Evolutionary conservation across 2,113 vertebrate species (phyloP), one percentile per base, ranked within the genome.

Genomic region (Choloepus hoffmanni): DNA sequence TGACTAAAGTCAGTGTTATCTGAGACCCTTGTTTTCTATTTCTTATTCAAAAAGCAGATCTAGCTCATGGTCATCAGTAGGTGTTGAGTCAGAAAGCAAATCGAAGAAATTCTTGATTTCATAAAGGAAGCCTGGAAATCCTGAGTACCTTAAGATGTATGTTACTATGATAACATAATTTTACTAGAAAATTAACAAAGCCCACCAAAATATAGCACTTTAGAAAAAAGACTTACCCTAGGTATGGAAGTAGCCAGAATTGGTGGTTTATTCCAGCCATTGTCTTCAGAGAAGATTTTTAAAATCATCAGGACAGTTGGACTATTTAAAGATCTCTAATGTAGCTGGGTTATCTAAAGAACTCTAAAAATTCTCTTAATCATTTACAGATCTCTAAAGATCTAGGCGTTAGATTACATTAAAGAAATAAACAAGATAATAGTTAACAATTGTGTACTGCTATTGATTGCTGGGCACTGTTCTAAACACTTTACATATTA

Each of bases 71-170:
- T 53, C 48, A n/a, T 65, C 79, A 40, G 91, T 19, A 48, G 70
- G 14, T 40, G 73, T 67, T 85, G 83, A 81, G 21, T 94, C 67
- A 62, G 67, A 73, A 85, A 88, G 70, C 70, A 95, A 48, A 62
- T 21, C 30, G 60, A 93, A 94, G 68, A 92, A 73, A 96, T 21
- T 48, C 15, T 94, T 58, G 18, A 68, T 92, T 89, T 96, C 90
- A 53, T 85, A 96, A 78, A 55, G 73, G 73, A 73, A 83, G 83
- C 73, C 62, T 70, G 76, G 68, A 91, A 86, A 65, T 77, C 68
- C 81, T 62, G 28, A 89, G 68, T 21, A 28, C 62, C 68, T 43
- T 30, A 55, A 63, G 73, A 60, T 26, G 77, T 45, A 7, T 68
- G 11, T 92, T 76, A 50, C 89, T 88, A 26, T 40, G 73, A 48